Evolutionary conservation across 2,888 invertebrate species (phyloP).

Genomic region (Nomada hirtipes): DNA sequence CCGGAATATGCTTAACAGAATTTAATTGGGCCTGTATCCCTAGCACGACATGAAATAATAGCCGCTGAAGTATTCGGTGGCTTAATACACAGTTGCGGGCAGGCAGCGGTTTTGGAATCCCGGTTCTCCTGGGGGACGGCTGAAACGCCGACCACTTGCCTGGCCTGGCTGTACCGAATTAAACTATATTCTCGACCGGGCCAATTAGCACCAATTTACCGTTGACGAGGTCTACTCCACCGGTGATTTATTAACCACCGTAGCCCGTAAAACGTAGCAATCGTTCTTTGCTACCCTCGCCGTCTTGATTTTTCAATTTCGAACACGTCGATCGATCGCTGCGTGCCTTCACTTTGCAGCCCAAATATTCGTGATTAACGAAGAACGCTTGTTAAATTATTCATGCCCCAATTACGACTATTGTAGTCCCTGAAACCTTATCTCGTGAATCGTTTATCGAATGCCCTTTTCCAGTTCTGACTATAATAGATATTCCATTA

Average conservation of each 20-base stretch:
- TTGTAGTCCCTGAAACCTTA: slow-evolving; percentile 16
- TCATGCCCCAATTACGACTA: slow-evolving; percentile 45
- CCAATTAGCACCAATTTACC: slow-evolving; percentile 81
- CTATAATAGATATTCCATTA: neutral
- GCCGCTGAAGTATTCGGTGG: slow-evolving; percentile 62
- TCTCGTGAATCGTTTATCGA: neutral
- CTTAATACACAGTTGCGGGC: slow-evolving; percentile 66
- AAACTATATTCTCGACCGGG: slow-evolving; percentile 79
- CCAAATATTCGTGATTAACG: slow-evolving; percentile 38
- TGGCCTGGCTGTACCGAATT: slow-evolving; percentile 72
- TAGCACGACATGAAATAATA: slow-evolving; percentile 54
- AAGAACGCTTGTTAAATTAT: slow-evolving; percentile 41
- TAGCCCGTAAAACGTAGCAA: slow-evolving; percentile 24
- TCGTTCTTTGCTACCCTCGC: neutral
- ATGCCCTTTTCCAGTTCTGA: neutral
- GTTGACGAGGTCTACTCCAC: slow-evolving; percentile 64
- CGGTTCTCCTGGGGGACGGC: slow-evolving; percentile 42
- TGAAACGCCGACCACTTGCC: slow-evolving; percentile 58
- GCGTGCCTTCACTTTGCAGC: neutral
- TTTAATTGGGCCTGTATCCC: slow-evolving; percentile 48
- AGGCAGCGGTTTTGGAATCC: slow-evolving; percentile 60
- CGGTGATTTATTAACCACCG: slow-evolving; percentile 74
- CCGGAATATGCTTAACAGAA: slow-evolving; percentile 46
- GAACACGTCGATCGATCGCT: slow-evolving; percentile 15
- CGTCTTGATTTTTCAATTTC: slow-evolving; percentile 26